These are phyloP conservation scores for Actinostola sp. DNA, from an alignment of 92 coral and sea anemone species.

Conservation along the genomic window DNA sequence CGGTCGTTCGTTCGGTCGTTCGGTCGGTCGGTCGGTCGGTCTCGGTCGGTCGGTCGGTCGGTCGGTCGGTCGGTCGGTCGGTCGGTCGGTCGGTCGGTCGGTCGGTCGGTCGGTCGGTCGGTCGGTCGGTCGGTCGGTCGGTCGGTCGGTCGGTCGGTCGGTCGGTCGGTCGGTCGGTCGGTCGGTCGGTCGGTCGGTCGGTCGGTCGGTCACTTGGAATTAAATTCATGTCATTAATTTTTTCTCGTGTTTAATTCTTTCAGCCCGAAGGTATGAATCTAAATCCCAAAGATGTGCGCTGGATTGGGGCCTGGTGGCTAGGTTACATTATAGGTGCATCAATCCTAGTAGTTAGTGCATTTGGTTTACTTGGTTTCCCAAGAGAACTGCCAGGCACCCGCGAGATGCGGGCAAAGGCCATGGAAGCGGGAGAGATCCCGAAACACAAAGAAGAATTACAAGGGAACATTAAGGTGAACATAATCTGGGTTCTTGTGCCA, in stretches of 20 bases:
- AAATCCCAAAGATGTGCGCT: constrained; percentile 54
- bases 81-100: no score
- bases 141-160: background rate
- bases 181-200: background rate
- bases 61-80: no score
- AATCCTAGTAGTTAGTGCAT: constrained; percentile 21
- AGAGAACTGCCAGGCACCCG: constrained; percentile 79
- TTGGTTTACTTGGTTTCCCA: constrained; percentile 77
- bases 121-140: no score
- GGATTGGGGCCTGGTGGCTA: constrained; percentile 95
- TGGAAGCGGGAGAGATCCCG: constrained; percentile 76
- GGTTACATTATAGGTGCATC: constrained; percentile 58
- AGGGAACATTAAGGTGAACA: constrained; percentile 42
- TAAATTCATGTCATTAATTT: no score
- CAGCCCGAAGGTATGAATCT: constrained; percentile 65
- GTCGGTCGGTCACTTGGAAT: background rate
- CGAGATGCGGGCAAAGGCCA: constrained; percentile 77
- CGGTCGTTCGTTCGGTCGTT: no score
- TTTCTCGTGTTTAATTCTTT: background rate
- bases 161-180: background rate
- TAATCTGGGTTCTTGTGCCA: background rate
- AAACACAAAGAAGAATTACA: constrained; percentile 46
- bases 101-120: no score
- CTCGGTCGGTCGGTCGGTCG: no score
- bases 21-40: background rate